Evolutionary conservation across 2,113 vertebrate species (phyloP).

Genomic region (Phoenicopterus ruber): DNA sequence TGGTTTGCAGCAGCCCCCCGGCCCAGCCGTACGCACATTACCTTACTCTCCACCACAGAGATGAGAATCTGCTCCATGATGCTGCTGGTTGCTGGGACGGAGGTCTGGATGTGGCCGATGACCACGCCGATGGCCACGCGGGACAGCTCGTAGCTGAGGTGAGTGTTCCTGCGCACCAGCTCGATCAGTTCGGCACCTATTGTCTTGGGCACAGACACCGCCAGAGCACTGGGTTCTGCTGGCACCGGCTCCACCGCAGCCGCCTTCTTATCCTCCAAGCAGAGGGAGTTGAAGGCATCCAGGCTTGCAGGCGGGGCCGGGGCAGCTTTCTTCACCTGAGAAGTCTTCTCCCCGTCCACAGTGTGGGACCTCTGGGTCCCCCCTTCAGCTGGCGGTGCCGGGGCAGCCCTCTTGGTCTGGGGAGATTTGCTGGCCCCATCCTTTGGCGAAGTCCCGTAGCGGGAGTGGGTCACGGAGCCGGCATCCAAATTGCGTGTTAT

Average conservation of each 20-base stretch:
- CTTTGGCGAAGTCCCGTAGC: slow-evolving; percentile 23
- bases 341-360: slow-evolving; percentile 21
- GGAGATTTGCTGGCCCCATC: slow-evolving; percentile 52
- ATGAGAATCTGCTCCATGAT: slow-evolving; percentile 92
- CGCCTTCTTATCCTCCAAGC: slow-evolving; percentile 60
- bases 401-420: slow-evolving; percentile 53
- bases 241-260: slow-evolving; percentile 58
- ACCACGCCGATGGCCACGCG: slow-evolving; percentile 91
- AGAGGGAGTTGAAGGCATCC: slow-evolving; percentile 61
- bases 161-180: slow-evolving; percentile 93
- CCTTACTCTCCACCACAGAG: slow-evolving; percentile 93
- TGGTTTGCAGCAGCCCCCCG: background rate
- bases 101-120: slow-evolving; percentile 91
- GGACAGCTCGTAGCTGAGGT: slow-evolving; percentile 92
- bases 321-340: slow-evolving; percentile 52
- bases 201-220: slow-evolving; percentile 76
- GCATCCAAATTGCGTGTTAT: slow-evolving; percentile 54
- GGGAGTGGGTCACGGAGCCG: background rate
- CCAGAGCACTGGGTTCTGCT: slow-evolving; percentile 21
- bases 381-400: background rate
- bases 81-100: slow-evolving; percentile 77
- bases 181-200: slow-evolving; percentile 93
- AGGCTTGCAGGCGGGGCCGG: background rate
- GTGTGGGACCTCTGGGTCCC: slow-evolving; percentile 6
- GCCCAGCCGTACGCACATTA: background rate